Conservation (phyloP, 2,797 vertebrate genomes). For the Thripadectes ignobilis region DNA sequence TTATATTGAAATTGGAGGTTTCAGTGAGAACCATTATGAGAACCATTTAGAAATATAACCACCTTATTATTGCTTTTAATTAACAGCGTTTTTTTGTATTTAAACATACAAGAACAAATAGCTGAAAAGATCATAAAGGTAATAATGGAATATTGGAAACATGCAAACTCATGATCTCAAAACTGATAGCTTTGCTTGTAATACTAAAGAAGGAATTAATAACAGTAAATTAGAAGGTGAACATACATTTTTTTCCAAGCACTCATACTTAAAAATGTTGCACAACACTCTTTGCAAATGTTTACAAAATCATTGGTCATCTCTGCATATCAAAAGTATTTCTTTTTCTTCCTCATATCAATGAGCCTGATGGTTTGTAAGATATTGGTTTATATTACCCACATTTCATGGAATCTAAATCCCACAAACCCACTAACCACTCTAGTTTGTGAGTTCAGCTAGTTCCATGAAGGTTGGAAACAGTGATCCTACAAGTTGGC, state of each 20-base stretch:
- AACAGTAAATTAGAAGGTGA: not conserved
- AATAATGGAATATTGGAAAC: not conserved
- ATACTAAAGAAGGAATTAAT: not conserved
- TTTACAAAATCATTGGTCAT: not conserved
- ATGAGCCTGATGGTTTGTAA: not conserved
- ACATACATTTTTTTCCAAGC: not conserved
- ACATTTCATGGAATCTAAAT: not conserved
- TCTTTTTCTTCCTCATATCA: not conserved
- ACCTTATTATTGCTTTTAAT: not conserved
- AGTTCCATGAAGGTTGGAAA: not conserved
- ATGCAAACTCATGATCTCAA: not conserved
- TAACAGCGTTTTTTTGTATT: not conserved
- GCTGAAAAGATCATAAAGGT: not conserved
- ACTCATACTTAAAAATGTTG: not conserved
- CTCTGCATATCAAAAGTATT: not conserved
- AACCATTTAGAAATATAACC: not conserved
- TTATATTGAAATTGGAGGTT: not conserved
- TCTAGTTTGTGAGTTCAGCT: not conserved
- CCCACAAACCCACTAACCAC: not conserved
- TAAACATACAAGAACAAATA: not conserved
- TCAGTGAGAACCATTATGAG: not conserved
- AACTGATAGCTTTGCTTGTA: not conserved
- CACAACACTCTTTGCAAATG: not conserved
- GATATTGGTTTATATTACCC: not conserved
- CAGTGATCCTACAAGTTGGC: not conserved